Conservation (phyloP, 2,113 vertebrate genomes). For the Aplodontia rufa region DNA sequence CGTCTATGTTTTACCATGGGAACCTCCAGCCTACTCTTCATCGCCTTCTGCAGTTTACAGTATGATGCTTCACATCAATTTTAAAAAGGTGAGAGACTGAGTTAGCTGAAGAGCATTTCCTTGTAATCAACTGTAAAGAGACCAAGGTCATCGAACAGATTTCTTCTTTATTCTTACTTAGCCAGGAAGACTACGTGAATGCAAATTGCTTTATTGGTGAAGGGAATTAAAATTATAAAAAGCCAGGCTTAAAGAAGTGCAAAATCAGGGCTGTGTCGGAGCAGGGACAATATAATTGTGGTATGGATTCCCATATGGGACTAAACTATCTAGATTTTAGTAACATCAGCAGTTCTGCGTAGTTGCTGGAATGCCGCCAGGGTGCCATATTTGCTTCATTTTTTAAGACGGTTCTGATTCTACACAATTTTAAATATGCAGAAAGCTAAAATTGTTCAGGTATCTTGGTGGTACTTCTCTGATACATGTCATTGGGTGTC, state of each 20-base stretch:
- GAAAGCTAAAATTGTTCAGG: conserved; percentile 81
- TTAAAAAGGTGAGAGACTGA: conserved; percentile 80
- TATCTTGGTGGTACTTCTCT: conserved; percentile 84
- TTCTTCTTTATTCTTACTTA: conserved; percentile 81
- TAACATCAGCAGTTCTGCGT: conserved; percentile 87
- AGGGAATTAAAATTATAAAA: conserved; percentile 89
- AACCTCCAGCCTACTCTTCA: conserved; percentile 29
- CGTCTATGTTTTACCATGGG: background rate
- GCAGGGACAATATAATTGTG: conserved; percentile 89
- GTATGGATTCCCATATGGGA: conserved; percentile 89
- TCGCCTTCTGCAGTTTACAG: conserved; percentile 67
- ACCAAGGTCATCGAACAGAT: conserved; percentile 85
- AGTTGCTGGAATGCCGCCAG: conserved; percentile 85
- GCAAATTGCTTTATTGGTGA: conserved; percentile 87
- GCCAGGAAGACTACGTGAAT: conserved; percentile 81
- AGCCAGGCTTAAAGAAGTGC: conserved; percentile 85
- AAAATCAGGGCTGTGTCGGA: conserved; percentile 87
- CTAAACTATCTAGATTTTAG: conserved; percentile 89
- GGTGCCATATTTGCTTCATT: conserved; percentile 84
- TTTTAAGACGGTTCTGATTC: conserved; percentile 85
- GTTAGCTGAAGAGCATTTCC: conserved; percentile 81
- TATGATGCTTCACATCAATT: conserved; percentile 79
- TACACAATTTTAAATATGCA: conserved; percentile 85
- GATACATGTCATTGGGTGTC: conserved; percentile 81
- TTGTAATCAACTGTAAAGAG: conserved; percentile 86